These are phyloP conservation scores for Haplochromis burtoni DNA, from an alignment of 2,113 vertebrate species.

Conservation along the genomic window DNA sequence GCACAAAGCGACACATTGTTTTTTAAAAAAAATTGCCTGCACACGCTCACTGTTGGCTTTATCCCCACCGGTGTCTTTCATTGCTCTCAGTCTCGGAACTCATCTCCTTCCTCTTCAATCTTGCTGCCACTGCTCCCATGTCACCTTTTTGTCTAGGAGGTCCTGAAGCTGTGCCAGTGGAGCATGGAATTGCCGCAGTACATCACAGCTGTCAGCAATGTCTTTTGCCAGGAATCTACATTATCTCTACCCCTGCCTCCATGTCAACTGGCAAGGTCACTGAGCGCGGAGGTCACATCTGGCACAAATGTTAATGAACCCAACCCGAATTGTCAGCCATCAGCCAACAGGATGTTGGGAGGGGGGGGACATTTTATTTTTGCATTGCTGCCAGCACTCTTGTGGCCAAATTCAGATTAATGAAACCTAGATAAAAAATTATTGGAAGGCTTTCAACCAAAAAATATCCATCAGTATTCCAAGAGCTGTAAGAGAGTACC, in stretches of 20 bases:
- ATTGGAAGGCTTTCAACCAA: background rate
- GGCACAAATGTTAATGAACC: constrained; percentile 25
- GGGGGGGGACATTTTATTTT: background rate
- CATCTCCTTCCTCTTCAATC: background rate
- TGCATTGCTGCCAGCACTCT: background rate
- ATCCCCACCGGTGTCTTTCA: background rate
- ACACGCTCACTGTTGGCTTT: background rate
- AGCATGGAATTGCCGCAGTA: constrained; percentile 50
- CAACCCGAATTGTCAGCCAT: background rate
- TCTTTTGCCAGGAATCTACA: constrained; percentile 43
- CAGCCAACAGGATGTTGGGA: background rate
- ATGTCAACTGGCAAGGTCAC: constrained; percentile 39
- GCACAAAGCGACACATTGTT: background rate
- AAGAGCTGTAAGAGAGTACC: background rate
- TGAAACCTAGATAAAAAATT: background rate
- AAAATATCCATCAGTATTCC: background rate
- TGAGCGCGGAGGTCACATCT: constrained; percentile 10
- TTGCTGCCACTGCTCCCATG: background rate
- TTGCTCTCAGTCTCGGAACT: background rate
- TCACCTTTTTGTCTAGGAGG: constrained; percentile 28
- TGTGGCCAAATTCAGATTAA: background rate
- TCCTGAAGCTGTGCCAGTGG: constrained; percentile 20
- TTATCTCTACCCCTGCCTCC: background rate
- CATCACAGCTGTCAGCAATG: constrained; percentile 42
- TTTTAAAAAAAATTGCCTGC: background rate